Percentiles rank a stretch among this genome's conserved stretches.
Evolutionary conservation across 2,113 vertebrate genomes (phyloP).

Genomic region (Uria lomvia): DNA sequence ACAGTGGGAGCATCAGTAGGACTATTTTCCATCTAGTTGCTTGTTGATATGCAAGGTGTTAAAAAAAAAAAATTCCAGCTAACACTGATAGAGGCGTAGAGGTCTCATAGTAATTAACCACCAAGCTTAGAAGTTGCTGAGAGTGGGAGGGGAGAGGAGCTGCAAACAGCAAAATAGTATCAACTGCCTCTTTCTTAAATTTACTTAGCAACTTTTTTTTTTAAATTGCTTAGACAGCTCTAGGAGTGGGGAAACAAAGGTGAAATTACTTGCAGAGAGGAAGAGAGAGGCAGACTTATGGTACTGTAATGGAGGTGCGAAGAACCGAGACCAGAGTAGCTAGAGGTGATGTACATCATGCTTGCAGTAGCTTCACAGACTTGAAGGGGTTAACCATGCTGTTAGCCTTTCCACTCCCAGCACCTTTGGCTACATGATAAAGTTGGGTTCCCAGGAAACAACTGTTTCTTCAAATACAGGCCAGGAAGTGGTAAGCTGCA

Average conservation of each 20-base stretch:
- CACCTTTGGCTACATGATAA: neutral
- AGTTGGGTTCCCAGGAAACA: neutral
- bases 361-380: neutral
- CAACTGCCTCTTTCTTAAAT: neutral
- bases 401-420: neutral
- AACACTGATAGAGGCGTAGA: neutral
- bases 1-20: neutral
- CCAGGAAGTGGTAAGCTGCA: neutral
- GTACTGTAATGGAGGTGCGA: neutral
- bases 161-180: neutral
- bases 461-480: neutral
- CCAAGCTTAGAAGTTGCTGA: neutral
- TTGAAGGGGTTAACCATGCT: neutral
- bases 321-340: neutral
- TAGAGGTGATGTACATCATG: neutral
- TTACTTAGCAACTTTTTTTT: too few species aligned
- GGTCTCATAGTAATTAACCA: constrained; percentile 3
- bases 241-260: neutral
- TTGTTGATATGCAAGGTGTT: neutral
- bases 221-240: neutral
- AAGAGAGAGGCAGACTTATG: neutral
- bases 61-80: neutral
- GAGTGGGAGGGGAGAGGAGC: neutral
- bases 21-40: neutral
- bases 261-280: neutral